Conservation (phyloP, 1,140 invertebrate genomes). For the Drosophila truncata region DNA sequence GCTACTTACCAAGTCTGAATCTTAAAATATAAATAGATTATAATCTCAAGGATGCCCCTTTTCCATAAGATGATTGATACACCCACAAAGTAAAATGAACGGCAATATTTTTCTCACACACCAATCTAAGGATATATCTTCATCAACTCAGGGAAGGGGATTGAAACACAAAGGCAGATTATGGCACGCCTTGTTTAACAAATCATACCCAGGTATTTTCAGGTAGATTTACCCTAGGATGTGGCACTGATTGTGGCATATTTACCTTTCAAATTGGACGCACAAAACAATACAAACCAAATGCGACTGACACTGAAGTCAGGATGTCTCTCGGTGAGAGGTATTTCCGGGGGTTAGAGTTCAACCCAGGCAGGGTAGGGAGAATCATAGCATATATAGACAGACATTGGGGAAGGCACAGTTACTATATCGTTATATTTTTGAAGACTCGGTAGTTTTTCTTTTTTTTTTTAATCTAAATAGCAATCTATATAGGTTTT, state of each 20-base stretch:
- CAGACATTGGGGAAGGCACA: constrained; percentile 70
- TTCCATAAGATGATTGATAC: not conserved
- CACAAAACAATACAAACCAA: constrained; percentile 35
- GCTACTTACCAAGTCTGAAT: not conserved
- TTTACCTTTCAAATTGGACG: constrained; percentile 61
- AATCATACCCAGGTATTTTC: constrained; percentile 56
- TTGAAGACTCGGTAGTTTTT: constrained; percentile 60
- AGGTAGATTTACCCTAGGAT: constrained; percentile 1
- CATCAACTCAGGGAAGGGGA: constrained; percentile 7
- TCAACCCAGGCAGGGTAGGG: not conserved
- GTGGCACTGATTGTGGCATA: constrained; percentile 60
- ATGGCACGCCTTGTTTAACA: constrained; percentile 64
- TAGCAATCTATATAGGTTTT: constrained; percentile 56
- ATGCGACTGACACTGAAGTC: constrained; percentile 49
- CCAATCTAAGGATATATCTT: constrained; percentile 4
- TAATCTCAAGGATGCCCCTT: not conserved
- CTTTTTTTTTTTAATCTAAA: constrained; percentile 66
- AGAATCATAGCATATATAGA: constrained; percentile 43
- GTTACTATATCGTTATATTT: constrained; percentile 64
- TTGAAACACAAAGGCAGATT: constrained; percentile 55
- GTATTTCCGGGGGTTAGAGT: constrained; percentile 5
- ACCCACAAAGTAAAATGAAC: constrained; percentile 5
- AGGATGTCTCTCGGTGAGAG: constrained; percentile 20
- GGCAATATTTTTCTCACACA: constrained; percentile 1
- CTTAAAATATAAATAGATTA: not conserved